These are phyloP conservation scores for Cephus nigrinus DNA, from an alignment of 2,888 invertebrate genomes.

Conservation along the genomic window DNA sequence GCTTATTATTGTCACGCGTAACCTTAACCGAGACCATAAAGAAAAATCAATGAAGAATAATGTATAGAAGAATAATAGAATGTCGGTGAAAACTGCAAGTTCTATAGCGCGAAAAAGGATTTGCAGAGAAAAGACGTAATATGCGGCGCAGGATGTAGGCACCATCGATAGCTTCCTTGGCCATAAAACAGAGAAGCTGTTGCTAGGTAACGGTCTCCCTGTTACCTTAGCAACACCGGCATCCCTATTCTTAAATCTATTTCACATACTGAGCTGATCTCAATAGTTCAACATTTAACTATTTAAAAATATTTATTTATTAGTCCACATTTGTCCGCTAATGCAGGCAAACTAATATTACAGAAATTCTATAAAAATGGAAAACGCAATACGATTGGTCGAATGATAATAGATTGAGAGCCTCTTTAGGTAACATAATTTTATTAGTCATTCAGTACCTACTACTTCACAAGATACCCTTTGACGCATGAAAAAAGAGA, in stretches of 20 bases:
- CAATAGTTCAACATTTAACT: background rate
- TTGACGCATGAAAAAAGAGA: background rate
- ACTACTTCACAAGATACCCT: background rate
- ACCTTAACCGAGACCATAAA: background rate
- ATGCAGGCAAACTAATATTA: background rate
- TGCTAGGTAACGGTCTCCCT: conserved; percentile 57
- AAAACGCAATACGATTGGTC: background rate
- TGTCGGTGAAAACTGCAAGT: background rate
- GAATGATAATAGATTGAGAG: background rate
- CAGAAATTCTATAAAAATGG: background rate
- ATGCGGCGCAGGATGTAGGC: background rate
- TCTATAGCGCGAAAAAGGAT: background rate
- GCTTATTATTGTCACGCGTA: background rate
- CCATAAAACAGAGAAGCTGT: conserved; percentile 48
- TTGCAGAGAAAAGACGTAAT: background rate
- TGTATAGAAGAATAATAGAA: background rate
- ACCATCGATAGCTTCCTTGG: background rate
- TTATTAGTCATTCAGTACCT: background rate
- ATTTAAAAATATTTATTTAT: background rate
- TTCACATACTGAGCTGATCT: background rate
- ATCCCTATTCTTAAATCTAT: conserved; percentile 17
- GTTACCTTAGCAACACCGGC: conserved; percentile 47
- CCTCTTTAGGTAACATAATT: background rate
- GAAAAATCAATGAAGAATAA: background rate
- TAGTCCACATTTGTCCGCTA: background rate